Conservation (phyloP, 2,888 invertebrate genomes). For the Drosophila cognata region DNA sequence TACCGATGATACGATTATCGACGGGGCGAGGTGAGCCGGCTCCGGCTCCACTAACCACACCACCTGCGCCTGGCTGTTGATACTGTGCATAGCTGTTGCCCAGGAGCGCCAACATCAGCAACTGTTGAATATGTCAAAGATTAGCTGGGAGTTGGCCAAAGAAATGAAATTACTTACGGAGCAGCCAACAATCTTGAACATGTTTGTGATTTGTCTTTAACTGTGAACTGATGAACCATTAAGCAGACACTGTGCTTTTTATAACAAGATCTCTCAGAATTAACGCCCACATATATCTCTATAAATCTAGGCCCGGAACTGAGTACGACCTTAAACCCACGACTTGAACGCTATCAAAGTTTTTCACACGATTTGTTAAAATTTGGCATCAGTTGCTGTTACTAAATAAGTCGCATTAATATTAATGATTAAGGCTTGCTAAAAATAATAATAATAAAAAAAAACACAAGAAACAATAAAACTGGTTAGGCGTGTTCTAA, state of each 20-base stretch:
- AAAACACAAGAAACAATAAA: conserved; percentile 11
- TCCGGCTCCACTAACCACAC: conserved; percentile 6
- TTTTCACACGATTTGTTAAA: conserved; percentile 66
- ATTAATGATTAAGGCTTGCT: conserved; percentile 28
- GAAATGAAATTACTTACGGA: conserved; percentile 53
- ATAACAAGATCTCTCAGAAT: conserved; percentile 57
- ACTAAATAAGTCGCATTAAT: conserved; percentile 57
- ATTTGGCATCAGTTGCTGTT: conserved; percentile 60
- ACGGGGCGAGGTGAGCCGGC: conserved; percentile 32
- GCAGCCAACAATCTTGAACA: conserved; percentile 55
- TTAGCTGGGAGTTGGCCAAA: background rate
- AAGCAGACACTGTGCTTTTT: conserved; percentile 58
- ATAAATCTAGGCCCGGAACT: conserved; percentile 51
- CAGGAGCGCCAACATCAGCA: conserved; percentile 49
- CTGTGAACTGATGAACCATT: conserved; percentile 52
- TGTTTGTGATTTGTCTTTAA: conserved; percentile 47
- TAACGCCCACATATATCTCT: conserved; percentile 56
- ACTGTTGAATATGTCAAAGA: conserved; percentile 25
- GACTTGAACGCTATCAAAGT: conserved; percentile 69
- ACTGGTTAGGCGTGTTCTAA: conserved; percentile 52
- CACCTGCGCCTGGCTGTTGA: conserved; percentile 48
- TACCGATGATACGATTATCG: conserved; percentile 63
- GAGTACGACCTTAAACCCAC: conserved; percentile 70
- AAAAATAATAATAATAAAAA: conserved; percentile 10
- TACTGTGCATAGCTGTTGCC: conserved; percentile 62